These are phyloP conservation scores for Rhinolophus sinicus DNA, from an alignment of 2,113 vertebrate genomes.

Conservation along the genomic window DNA sequence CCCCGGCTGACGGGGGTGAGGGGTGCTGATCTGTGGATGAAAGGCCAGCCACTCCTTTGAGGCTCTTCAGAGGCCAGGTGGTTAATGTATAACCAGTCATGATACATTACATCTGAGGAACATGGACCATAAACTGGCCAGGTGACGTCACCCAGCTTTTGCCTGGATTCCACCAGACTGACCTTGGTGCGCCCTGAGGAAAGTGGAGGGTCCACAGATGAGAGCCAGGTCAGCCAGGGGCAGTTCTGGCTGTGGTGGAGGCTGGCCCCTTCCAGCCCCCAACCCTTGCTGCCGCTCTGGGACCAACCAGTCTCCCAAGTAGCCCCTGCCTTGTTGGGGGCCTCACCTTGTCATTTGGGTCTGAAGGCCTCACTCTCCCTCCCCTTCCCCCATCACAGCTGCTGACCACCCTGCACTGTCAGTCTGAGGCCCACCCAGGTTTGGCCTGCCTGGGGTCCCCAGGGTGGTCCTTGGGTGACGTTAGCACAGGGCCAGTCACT, in stretches of 20 bases:
- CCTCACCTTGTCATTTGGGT: neutral
- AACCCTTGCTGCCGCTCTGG: neutral
- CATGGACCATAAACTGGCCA: neutral
- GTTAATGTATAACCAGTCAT: constrained; percentile 20
- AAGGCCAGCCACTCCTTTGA: neutral
- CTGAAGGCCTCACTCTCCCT: neutral
- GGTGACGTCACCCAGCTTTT: constrained; percentile 26
- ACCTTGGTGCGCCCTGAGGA: neutral
- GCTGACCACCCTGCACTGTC: neutral
- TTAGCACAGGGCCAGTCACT: neutral
- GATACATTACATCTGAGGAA: neutral
- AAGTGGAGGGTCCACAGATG: neutral
- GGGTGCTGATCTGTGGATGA: neutral
- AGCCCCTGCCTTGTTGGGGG: neutral
- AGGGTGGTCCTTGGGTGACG: neutral
- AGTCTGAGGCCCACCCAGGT: neutral
- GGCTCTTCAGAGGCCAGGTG: neutral
- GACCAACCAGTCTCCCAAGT: neutral
- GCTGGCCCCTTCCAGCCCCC: neutral
- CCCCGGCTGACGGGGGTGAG: neutral
- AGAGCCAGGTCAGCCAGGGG: neutral
- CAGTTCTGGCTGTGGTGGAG: no score
- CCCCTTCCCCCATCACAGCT: neutral
- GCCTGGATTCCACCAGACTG: neutral
- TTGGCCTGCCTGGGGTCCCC: neutral